phyloP scores from a whole-genome alignment of 2,888 invertebrate genomes.

The Mallateleia sp. region DNA sequence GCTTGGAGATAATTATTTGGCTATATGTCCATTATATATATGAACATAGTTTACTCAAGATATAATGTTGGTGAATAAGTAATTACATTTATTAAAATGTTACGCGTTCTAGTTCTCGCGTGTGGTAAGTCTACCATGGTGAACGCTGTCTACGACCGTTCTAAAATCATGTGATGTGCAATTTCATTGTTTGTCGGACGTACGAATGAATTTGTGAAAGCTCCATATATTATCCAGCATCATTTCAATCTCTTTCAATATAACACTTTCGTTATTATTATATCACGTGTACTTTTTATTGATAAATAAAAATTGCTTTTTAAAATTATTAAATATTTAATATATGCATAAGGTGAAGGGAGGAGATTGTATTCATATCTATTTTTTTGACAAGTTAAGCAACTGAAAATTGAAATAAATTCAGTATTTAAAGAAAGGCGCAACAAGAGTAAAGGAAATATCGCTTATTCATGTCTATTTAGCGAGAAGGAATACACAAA shows the following conservation, averaged over 20 bases:
- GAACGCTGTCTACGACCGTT: slow-evolving; percentile 36
- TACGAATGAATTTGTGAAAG: slow-evolving; percentile 48
- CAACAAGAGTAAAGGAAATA: too few species aligned
- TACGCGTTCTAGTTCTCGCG: slow-evolving; percentile 89
- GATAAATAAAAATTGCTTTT: too few species aligned
- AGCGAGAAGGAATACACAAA: too few species aligned
- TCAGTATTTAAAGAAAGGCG: too few species aligned
- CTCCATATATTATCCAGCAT: slow-evolving; percentile 19
- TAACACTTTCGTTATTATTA: slow-evolving; percentile 25
- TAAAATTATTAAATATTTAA: too few species aligned
- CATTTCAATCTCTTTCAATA: slow-evolving; percentile 20
- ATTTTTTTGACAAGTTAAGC: too few species aligned
- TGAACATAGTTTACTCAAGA: slow-evolving; percentile 51
- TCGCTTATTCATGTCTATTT: too few species aligned
- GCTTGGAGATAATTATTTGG: slow-evolving; percentile 43
- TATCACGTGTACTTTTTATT: too few species aligned
- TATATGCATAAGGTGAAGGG: too few species aligned
- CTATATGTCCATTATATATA: slow-evolving; percentile 17
- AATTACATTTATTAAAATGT: slow-evolving; percentile 89
- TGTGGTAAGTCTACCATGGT: slow-evolving; percentile 83
- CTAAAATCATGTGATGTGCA: slow-evolving; percentile 47
- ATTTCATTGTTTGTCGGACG: slow-evolving; percentile 58
- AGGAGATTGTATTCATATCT: too few species aligned
- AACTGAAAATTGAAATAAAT: too few species aligned
- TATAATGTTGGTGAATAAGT: slow-evolving; percentile 82